A percentile compares a stretch with the other conserved stretches of the same genome.
Conservation (phyloP, 2,888 invertebrate species). For the Aphodius sticticus region DNA sequence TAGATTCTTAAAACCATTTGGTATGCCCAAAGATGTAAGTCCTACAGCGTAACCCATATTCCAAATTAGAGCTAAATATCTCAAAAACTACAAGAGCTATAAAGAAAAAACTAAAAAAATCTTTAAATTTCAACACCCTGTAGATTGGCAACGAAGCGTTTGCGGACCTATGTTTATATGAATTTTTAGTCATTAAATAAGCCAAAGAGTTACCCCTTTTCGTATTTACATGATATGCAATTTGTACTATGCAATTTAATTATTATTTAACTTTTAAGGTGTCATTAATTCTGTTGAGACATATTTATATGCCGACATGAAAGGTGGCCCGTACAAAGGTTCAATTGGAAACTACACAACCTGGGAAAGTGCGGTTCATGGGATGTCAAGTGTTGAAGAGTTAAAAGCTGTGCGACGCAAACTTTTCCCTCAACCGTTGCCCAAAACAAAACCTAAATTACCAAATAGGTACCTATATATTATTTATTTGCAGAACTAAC, state of each 20-base stretch:
- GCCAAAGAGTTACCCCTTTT: no score
- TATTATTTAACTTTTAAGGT: constrained; percentile 56
- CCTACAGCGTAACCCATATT: no score
- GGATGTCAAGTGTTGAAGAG: constrained; percentile 71
- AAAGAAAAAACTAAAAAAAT: no score
- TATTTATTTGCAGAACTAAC: neutral
- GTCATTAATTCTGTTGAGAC: constrained; percentile 80
- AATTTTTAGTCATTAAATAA: no score
- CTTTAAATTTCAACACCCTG: no score
- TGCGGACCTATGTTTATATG: no score
- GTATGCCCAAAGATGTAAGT: no score
- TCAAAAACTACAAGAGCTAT: no score
- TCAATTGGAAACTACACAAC: constrained; percentile 81
- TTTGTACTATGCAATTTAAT: neutral
- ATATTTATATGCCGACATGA: constrained; percentile 64
- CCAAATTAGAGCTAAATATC: no score
- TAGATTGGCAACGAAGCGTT: no score
- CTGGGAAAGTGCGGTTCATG: constrained; percentile 86
- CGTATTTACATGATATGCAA: no score
- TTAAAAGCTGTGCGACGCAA: constrained; percentile 70
- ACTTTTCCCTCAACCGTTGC: constrained; percentile 71
- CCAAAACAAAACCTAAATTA: constrained; percentile 67
- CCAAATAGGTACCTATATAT: constrained; percentile 26
- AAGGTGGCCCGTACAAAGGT: constrained; percentile 55
- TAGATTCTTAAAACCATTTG: no score